phyloP scores from a whole-genome alignment of 1,140 invertebrate species.

The Diabrotica undecimpunctata region DNA sequence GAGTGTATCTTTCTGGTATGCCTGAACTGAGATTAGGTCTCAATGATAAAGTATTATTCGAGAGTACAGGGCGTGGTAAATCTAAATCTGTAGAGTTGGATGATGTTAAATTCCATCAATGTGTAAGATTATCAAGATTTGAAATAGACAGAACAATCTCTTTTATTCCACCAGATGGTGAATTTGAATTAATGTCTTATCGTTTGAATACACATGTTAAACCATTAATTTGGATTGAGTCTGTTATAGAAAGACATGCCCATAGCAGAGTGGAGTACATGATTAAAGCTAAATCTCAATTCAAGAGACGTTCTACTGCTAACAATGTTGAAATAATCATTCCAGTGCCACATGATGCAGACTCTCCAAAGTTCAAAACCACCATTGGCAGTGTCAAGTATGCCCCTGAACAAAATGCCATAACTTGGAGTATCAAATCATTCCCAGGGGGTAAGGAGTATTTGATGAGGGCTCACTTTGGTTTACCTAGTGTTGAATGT shows the following conservation, averaged over 20 bases:
- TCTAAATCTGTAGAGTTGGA: conserved; percentile 98
- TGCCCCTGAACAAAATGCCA: conserved; percentile 94
- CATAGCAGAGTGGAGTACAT: conserved; percentile 98
- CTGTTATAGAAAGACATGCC: conserved; percentile 97
- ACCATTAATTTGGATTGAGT: conserved; percentile 99
- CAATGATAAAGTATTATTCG: conserved; percentile 99
- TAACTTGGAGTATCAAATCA: conserved; percentile 99
- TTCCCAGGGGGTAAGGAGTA: conserved; percentile 99
- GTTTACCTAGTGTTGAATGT: conserved; percentile 92
- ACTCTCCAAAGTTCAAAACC: conserved; percentile 98
- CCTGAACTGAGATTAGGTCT: conserved; percentile 95
- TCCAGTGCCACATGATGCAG: conserved; percentile 96
- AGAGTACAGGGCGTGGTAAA: conserved; percentile 95
- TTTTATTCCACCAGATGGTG: conserved; percentile 98
- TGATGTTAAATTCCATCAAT: conserved; percentile 99
- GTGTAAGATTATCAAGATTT: conserved; percentile 94
- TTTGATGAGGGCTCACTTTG: conserved; percentile 98
- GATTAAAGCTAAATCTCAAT: conserved; percentile 99
- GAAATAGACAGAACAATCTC: conserved; percentile 99
- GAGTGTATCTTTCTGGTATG: conserved; percentile 99
- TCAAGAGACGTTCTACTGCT: conserved; percentile 95
- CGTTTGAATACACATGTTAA: conserved; percentile 96
- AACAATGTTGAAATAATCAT: conserved; percentile 99
- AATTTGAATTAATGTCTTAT: conserved; percentile 99
- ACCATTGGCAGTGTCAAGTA: conserved; percentile 98